Conservation (phyloP, 2,888 invertebrate genomes). For the Mesorhabditis spiculigera region DNA sequence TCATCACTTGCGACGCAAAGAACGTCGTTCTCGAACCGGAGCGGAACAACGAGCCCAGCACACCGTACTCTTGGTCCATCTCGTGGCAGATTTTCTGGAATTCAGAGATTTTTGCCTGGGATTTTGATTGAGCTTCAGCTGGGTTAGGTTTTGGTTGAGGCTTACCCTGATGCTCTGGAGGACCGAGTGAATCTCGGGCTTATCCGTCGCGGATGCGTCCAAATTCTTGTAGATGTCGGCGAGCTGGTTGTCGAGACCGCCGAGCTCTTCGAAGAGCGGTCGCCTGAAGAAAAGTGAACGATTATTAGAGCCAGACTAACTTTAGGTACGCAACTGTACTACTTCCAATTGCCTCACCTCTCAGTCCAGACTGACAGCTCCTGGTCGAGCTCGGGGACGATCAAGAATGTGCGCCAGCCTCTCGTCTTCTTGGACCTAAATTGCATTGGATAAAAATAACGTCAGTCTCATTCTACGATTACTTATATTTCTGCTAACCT, state of each 20-base stretch:
- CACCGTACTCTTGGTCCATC: conserved; percentile 96
- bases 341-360: conserved; percentile 68
- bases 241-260: conserved; percentile 80
- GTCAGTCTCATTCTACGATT: no score
- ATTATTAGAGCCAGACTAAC: neutral
- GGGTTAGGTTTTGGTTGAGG: neutral
- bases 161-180: conserved; percentile 74
- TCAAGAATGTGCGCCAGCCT: conserved; percentile 97
- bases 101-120: neutral
- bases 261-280: conserved; percentile 83
- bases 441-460: neutral
- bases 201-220: conserved; percentile 71
- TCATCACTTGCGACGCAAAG: conserved; percentile 73
- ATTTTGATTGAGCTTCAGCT: neutral
- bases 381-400: conserved; percentile 90
- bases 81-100: conserved; percentile 82
- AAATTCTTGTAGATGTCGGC: conserved; percentile 98
- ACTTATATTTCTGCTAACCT: conserved; percentile 15
- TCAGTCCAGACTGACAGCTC: conserved; percentile 85
- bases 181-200: conserved; percentile 87
- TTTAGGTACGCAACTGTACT: neutral
- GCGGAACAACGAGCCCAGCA: conserved; percentile 92
- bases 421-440: conserved; percentile 80
- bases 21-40: conserved; percentile 76
- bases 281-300: conserved; percentile 12